Evolutionary conservation across 2,888 invertebrate species (phyloP).

Genomic region (Apotomis capreana): DNA sequence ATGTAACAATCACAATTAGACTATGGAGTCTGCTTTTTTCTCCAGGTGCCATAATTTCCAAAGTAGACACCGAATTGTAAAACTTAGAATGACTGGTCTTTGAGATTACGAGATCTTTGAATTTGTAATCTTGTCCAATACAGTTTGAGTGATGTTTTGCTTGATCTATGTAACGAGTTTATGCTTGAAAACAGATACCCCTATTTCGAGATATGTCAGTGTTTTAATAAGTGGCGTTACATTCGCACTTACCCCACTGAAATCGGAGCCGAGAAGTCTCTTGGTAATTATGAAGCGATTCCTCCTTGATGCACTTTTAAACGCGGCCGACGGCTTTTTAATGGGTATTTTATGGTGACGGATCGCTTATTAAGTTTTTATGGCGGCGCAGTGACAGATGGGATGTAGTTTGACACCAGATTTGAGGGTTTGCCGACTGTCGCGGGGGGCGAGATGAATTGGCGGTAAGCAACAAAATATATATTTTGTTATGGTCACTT

Average conservation of each 20-base stretch:
- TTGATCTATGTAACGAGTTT: neutral
- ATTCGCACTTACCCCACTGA: conserved; percentile 59
- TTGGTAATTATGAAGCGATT: conserved; percentile 82
- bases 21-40: too few relatives aligned
- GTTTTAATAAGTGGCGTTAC: conserved; percentile 43
- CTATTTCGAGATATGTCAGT: conserved; percentile 13
- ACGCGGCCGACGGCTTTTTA: conserved; percentile 82
- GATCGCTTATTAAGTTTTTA: conserved; percentile 83
- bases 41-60: too few relatives aligned
- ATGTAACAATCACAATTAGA: too few relatives aligned
- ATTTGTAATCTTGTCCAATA: too few relatives aligned
- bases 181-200: conserved; percentile 1
- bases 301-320: conserved; percentile 83
- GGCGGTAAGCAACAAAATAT: conserved; percentile 19
- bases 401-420: conserved; percentile 81
- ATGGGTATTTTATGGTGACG: conserved; percentile 83
- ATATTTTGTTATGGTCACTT: conserved; percentile 7
- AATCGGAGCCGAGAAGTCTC: conserved; percentile 78
- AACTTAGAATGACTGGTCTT: too few relatives aligned
- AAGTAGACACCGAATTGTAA: too few relatives aligned
- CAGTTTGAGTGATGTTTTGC: neutral
- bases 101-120: too few relatives aligned
- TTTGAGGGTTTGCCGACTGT: conserved; percentile 61
- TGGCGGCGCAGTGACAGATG: conserved; percentile 79
- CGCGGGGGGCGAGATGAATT: conserved; percentile 38